Base-by-base conservation (phyloP, 2,888 invertebrate genomes). In the Malthinus seriepunctatus region DNA sequence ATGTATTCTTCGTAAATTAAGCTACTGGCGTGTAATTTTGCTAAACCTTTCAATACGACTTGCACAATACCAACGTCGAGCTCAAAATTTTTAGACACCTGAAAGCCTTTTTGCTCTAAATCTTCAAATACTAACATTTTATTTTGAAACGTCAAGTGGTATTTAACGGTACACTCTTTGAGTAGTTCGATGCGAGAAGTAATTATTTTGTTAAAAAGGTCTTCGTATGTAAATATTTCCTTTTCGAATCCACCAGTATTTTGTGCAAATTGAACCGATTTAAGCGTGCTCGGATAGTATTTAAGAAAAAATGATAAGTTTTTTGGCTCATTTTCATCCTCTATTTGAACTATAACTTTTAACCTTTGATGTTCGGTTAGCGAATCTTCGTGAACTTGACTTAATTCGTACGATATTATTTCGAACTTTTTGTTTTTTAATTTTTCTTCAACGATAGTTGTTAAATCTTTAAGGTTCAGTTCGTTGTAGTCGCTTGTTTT, bases 91-190 rank as follows among this genome's bases (percentile, higher is more conserved):
- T 50, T 32, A 15, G 69, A 56, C 8, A 54, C 52, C 57, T 61
- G 50, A 59, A 69, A 82, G 7, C 74, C 76, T 35, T 71, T 62
- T 0, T 52, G 34, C 1, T 59, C 48, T 5, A 82, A 68, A 55
- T 82, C 76, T 54, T 82, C 81, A 35, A 82, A 69, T 3, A 82
- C 70, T 6, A 69, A 9, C 2, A 63, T 50, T n/a, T 51, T 39
- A 48, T 65, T 50, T 23, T 56, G 48, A 11, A 50, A 46, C 2
- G 69, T 66, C 23, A 65, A 58, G 44, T 63, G 56, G 23, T 55
- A 62, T 32, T 58, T 57, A 3, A 60, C 55, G 1, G 56, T 54
- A 12, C 63, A 62, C 4, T 63, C 57, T n/a, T 51, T 35, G 11
- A 54, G 33, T 8, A 47, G 23, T 12, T 49, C 39, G 8, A 55